Conservation (phyloP, 2,888 invertebrate species). For the Lepeophtheirus nordmannii region DNA sequence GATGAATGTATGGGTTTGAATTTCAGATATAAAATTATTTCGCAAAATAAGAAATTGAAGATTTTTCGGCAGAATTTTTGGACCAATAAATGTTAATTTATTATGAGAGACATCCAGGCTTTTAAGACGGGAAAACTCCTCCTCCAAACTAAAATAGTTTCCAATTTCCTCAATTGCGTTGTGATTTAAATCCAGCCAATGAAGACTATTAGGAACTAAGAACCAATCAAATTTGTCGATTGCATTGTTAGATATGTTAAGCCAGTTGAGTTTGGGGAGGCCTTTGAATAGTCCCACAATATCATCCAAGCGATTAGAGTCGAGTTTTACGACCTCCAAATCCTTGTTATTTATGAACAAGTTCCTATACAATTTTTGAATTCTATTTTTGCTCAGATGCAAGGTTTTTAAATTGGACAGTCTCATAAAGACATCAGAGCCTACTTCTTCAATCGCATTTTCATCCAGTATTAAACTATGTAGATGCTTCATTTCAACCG, state of each 20-base stretch:
- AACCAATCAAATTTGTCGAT: slow-evolving; percentile 70
- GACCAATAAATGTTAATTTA: slow-evolving; percentile 60
- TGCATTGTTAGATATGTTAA: slow-evolving; percentile 70
- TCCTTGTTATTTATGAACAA: slow-evolving; percentile 57
- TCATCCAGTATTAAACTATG: slow-evolving; percentile 53
- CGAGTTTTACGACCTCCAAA: slow-evolving; percentile 61
- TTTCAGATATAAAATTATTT: slow-evolving; percentile 62
- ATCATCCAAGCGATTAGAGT: slow-evolving; percentile 62
- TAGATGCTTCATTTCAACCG: slow-evolving; percentile 54
- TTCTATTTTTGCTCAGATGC: slow-evolving; percentile 54
- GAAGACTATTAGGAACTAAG: slow-evolving; percentile 64
- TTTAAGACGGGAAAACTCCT: slow-evolving; percentile 45
- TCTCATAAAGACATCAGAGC: slow-evolving; percentile 57
- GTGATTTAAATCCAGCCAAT: slow-evolving; percentile 68
- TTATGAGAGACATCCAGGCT: slow-evolving; percentile 63
- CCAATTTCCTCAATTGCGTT: slow-evolving; percentile 67
- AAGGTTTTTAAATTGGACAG: slow-evolving; percentile 62
- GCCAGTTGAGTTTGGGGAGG: slow-evolving; percentile 62
- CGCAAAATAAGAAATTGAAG: slow-evolving; percentile 60
- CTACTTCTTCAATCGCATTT: slow-evolving; percentile 57
- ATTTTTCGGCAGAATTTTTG: slow-evolving; percentile 65
- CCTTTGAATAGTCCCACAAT: slow-evolving; percentile 62
- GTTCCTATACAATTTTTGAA: slow-evolving; percentile 58
- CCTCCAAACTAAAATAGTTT: slow-evolving; percentile 52
- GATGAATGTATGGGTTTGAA: slow-evolving; percentile 71